phyloP scores from a whole-genome alignment of 2,888 invertebrate species.

The Caenorhabditis doughertyi region DNA sequence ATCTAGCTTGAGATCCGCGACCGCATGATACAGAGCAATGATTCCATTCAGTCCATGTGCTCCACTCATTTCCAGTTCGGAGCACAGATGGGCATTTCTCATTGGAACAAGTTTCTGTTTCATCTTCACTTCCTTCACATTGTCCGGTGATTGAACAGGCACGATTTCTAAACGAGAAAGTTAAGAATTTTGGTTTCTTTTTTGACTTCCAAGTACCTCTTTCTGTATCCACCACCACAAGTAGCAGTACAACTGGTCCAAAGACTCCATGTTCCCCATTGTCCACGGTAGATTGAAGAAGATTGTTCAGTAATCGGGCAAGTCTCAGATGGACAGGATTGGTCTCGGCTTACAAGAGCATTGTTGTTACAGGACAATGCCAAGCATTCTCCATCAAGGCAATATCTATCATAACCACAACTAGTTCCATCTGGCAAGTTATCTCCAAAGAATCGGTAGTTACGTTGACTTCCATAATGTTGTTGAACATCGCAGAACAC shows the following conservation, averaged over 20 bases:
- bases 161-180: constrained; percentile 60
- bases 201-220: no score
- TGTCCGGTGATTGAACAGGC: constrained; percentile 75
- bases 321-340: constrained; percentile 75
- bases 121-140: constrained; percentile 76
- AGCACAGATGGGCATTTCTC: constrained; percentile 72
- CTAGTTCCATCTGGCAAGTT: constrained; percentile 82
- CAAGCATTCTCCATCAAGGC: constrained; percentile 82
- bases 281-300: constrained; percentile 61
- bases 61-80: constrained; percentile 73
- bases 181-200: no score
- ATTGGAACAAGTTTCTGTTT: constrained; percentile 74
- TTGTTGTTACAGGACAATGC: constrained; percentile 77
- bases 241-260: constrained; percentile 78
- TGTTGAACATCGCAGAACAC: constrained; percentile 82
- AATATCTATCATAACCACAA: constrained; percentile 81
- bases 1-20: constrained; percentile 79
- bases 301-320: constrained; percentile 66
- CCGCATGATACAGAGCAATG: constrained; percentile 80
- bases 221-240: constrained; percentile 79
- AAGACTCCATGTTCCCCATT: constrained; percentile 77
- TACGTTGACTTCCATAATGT: constrained; percentile 75
- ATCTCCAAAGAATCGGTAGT: constrained; percentile 83
- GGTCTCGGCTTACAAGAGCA: constrained; percentile 77
- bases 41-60: constrained; percentile 79